Conservation (phyloP, 1,140 invertebrate genomes). For the Vanessa tameamea region DNA sequence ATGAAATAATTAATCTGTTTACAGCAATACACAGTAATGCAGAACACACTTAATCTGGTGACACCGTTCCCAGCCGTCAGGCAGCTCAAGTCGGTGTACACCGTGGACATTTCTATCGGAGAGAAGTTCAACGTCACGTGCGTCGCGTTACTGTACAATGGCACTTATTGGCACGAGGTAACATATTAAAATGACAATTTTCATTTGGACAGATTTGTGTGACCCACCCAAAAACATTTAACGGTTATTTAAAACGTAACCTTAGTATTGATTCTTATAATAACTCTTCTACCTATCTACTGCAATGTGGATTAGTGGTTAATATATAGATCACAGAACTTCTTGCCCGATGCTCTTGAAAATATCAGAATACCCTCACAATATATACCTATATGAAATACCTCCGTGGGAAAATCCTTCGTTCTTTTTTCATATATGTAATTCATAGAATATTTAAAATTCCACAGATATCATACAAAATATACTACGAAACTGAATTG, state of each 20-base stretch:
- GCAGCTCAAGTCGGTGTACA: conserved; percentile 82
- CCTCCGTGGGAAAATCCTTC: no score
- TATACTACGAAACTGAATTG: conserved; percentile 67
- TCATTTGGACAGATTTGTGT: no score
- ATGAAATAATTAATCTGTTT: conserved; percentile 12
- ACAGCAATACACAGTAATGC: conserved; percentile 84
- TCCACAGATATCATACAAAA: conserved; percentile 68
- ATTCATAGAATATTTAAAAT: not conserved
- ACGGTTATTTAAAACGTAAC: no score
- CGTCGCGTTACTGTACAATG: conserved; percentile 79
- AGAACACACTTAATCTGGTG: conserved; percentile 84
- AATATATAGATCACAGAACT: no score
- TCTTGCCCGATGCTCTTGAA: no score
- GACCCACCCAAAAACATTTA: no score
- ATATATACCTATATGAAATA: no score
- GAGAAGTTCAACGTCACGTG: conserved; percentile 82
- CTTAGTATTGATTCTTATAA: no score
- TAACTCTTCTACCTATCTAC: no score
- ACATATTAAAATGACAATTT: conserved; percentile 9
- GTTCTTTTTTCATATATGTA: no score
- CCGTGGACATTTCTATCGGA: conserved; percentile 82
- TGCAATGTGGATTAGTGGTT: no score
- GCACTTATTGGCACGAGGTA: conserved; percentile 82
- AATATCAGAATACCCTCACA: no score
- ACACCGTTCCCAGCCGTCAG: conserved; percentile 83